These are phyloP conservation scores for Acipenser oxyrinchus DNA, from an alignment of 2,797 vertebrate species.

Conservation along the genomic window DNA sequence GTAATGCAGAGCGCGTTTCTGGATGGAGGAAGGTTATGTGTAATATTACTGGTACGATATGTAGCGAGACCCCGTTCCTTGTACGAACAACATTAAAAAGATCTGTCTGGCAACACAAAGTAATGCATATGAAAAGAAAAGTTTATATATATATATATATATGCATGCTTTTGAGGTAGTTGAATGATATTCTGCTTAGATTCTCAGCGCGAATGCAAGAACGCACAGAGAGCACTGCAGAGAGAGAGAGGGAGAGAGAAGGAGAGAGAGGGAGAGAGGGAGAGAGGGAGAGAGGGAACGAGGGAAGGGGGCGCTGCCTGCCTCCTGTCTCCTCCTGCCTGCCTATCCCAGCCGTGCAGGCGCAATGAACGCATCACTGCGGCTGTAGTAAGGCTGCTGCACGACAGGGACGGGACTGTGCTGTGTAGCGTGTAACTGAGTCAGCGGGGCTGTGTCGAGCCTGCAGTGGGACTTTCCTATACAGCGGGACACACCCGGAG, in stretches of 20 bases:
- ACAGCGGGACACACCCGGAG: too few species aligned
- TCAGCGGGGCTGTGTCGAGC: background rate
- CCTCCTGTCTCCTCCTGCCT: too few species aligned
- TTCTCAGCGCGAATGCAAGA: constrained; percentile 1
- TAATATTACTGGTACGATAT: constrained; percentile 15
- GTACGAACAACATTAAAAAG: background rate
- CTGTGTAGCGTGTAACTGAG: background rate
- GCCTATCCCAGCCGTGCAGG: background rate
- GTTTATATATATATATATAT: background rate
- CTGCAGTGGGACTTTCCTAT: too few species aligned
- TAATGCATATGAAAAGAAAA: background rate
- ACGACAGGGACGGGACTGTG: constrained; percentile 2
- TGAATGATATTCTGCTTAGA: background rate
- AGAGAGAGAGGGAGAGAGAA: constrained; percentile 11
- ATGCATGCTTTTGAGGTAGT: background rate
- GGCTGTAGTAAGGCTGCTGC: background rate
- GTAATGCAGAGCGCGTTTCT: constrained; percentile 22
- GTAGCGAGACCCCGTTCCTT: background rate
- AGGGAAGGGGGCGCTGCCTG: constrained; percentile 7
- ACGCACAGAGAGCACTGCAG: constrained; percentile 9
- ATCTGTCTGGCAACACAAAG: background rate
- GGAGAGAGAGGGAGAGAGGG: constrained; percentile 22
- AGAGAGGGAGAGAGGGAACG: constrained; percentile 19
- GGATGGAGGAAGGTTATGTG: constrained; percentile 36
- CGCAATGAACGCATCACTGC: background rate